Evolutionary conservation across 1,140 invertebrate genomes (phyloP), one percentile per base, ranked within the genome.

Genomic region (Drepana arcuata): DNA sequence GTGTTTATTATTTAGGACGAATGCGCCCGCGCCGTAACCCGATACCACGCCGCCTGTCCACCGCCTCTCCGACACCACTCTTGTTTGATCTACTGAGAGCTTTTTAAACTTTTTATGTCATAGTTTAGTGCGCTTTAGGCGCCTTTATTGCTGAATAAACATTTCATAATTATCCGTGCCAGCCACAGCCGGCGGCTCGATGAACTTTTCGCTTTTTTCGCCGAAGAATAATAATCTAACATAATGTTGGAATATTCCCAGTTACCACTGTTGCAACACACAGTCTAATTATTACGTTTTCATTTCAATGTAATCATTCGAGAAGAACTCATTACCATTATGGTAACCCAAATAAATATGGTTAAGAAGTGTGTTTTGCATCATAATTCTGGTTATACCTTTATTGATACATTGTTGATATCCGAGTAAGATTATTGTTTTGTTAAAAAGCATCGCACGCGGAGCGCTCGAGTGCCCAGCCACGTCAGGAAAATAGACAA

Each of bases 101-200:
- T 78, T 81, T 81, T 81, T 78, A 81, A 78, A 75, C 68, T 77
- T 81, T 81, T 81, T 78, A 81, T 81, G 71, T 74, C 77, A 69
- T 73, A 78, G 63, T 78, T 78, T 74, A 78, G 66, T 72, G 60
- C 51, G 61, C 48, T 70, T 70, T 74, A 74, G 59, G 61, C 64
- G 69, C 62, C 63, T 78, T 78, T 78, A 81, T 69, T 74, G 77
- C 59, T 77, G 63, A 64, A 61, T 78, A 78, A 81, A 81, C 77
- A 81, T 66, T 49, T 53, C 48, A 51, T 56, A 54, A 72, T 67
- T 63, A 69, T 66, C 48, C 46, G 60, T 56, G 41, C 33, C 50
- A 48, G 46, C 62, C 39, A 55, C 56, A 48, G 37, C 45, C 34
- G 37, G 31, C n/a, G 25, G 43, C 40, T 51, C 53, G 53, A 48